These are phyloP conservation scores for Himalopsyche phryganea DNA, from an alignment of 1,140 invertebrate genomes.

Conservation along the genomic window DNA sequence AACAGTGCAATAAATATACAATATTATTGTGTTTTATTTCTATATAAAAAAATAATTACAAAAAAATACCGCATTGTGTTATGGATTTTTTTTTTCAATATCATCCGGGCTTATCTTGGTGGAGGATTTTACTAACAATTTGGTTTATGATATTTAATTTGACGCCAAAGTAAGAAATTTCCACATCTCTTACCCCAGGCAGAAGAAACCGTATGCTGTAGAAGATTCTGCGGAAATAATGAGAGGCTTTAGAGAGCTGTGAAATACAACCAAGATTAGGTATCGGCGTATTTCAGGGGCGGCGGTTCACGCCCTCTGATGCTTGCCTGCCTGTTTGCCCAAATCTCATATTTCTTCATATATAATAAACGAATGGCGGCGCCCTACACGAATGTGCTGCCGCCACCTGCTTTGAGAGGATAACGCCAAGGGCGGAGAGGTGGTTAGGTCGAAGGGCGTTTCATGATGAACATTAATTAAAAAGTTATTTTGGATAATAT, in stretches of 20 bases:
- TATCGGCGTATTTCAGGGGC: conserved; percentile 16
- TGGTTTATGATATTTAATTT: too few relatives aligned
- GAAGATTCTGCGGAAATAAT: conserved; percentile 16
- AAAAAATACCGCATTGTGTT: too few relatives aligned
- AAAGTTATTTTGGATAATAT: too few relatives aligned
- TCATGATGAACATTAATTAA: background rate
- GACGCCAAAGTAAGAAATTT: too few relatives aligned
- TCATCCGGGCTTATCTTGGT: too few relatives aligned
- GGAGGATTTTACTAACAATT: too few relatives aligned
- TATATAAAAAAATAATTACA: too few relatives aligned
- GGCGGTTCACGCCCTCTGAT: background rate
- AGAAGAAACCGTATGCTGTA: conserved; percentile 14
- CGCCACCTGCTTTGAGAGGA: background rate
- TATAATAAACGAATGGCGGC: conserved; percentile 18
- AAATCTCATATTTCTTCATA: conserved; percentile 28
- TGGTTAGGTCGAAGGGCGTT: background rate
- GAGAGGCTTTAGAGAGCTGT: conserved; percentile 17
- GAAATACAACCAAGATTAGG: conserved; percentile 20
- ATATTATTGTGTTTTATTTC: too few relatives aligned
- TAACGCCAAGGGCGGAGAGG: background rate
- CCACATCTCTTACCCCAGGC: background rate
- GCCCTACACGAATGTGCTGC: background rate
- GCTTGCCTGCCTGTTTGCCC: background rate
- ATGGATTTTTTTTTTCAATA: too few relatives aligned
- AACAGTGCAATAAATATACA: too few relatives aligned